A percentile compares a stretch with the other conserved stretches of the same genome.
Evolutionary conservation across 2,888 invertebrate genomes (phyloP).

Genomic region (Athalia rosae): DNA sequence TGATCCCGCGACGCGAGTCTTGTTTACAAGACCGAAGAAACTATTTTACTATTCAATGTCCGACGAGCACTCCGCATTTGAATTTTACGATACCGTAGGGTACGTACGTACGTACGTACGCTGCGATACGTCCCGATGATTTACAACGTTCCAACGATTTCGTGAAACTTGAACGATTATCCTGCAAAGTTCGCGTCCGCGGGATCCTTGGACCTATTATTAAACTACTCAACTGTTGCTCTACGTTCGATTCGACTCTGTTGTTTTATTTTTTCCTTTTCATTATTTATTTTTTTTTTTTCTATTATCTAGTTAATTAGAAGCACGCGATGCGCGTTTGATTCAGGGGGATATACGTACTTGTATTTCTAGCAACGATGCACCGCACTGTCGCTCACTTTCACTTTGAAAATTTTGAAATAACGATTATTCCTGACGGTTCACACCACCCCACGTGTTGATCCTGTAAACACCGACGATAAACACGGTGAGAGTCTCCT

Average conservation of each 20-base stretch:
- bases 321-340: too few relatives aligned
- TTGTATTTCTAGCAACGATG: too few relatives aligned
- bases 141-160: too few relatives aligned
- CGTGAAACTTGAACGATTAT: too few relatives aligned
- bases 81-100: background rate
- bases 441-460: background rate
- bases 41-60: background rate
- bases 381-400: too few relatives aligned
- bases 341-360: too few relatives aligned
- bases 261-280: background rate
- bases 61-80: background rate
- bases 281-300: too few relatives aligned
- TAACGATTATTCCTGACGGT: background rate
- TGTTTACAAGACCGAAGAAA: background rate
- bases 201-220: too few relatives aligned
- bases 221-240: too few relatives aligned
- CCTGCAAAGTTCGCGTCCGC: too few relatives aligned
- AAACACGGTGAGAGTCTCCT: background rate
- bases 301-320: too few relatives aligned
- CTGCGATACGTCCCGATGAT: background rate
- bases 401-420: background rate
- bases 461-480: background rate
- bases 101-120: background rate
- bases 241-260: background rate
- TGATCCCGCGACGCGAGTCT: background rate